Evolutionary conservation across 2,797 vertebrate species (phyloP).

Genomic region (Brachymystax lenok): DNA sequence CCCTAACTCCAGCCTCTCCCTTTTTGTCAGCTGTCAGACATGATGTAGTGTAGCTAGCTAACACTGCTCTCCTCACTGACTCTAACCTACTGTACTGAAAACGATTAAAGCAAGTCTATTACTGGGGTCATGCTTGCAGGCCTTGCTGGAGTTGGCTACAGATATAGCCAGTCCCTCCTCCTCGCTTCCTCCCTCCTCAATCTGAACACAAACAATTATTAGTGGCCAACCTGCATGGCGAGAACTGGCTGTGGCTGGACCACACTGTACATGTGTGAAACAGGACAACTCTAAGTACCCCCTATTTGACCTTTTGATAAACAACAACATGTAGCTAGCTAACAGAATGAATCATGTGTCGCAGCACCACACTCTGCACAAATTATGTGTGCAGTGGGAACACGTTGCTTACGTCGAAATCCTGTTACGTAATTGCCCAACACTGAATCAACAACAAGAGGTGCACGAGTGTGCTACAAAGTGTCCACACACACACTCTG

Average conservation of each 20-base stretch:
- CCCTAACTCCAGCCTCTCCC: neutral
- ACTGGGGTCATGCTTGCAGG: neutral
- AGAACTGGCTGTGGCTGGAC: neutral
- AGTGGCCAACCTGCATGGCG: neutral
- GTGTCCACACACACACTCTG: conserved; percentile 9
- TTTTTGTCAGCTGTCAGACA: neutral
- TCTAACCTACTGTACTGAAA: neutral
- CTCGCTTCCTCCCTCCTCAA: neutral
- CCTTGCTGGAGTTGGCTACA: neutral
- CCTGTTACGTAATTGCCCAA: conserved; percentile 12
- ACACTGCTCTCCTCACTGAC: neutral
- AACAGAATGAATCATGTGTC: neutral
- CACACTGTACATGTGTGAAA: neutral
- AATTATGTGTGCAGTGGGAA: neutral
- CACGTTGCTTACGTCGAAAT: conserved; percentile 5
- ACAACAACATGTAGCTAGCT: neutral
- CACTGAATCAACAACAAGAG: conserved; percentile 5
- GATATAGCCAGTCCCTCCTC: neutral
- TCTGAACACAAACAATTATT: neutral
- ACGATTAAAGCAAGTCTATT: neutral
- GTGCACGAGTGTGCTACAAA: conserved; percentile 14
- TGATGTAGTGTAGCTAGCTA: neutral
- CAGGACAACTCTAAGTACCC: neutral
- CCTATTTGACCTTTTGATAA: too few species aligned
- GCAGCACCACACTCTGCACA: conserved; percentile 36